phyloP scores from a whole-genome alignment of 1,140 invertebrate genomes.

The Chironomus tepperi region DNA sequence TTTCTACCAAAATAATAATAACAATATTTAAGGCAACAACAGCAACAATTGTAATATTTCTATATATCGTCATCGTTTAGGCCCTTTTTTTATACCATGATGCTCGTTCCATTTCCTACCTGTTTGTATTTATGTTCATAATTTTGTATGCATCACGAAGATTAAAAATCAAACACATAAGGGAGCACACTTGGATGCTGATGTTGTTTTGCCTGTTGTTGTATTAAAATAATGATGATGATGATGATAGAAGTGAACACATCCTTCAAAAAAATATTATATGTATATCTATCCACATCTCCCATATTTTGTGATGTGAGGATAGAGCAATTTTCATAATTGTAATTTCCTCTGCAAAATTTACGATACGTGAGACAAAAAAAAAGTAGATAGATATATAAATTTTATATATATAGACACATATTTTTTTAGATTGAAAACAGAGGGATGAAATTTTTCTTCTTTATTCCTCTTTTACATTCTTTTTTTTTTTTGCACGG shows the following conservation, averaged over 20 bases:
- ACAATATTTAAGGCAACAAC: background rate
- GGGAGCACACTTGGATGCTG: background rate
- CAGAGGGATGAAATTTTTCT: background rate
- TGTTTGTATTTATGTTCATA: constrained; percentile 14
- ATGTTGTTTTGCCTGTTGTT: background rate
- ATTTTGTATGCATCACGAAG: constrained; percentile 1
- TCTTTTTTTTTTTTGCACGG: background rate
- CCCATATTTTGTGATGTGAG: background rate
- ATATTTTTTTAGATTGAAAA: too few species aligned
- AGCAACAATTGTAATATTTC: constrained; percentile 14
- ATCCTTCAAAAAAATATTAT: constrained; percentile 14
- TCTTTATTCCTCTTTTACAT: background rate
- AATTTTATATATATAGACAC: too few species aligned
- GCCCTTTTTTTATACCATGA: background rate
- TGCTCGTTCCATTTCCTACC: background rate
- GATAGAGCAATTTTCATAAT: constrained; percentile 3
- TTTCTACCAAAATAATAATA: background rate
- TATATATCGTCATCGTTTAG: background rate
- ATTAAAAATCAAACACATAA: constrained; percentile 15
- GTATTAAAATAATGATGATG: background rate
- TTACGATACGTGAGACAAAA: background rate
- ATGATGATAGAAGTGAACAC: constrained; percentile 6
- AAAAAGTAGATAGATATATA: background rate
- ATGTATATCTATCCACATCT: background rate
- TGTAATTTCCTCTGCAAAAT: constrained; percentile 13